phyloP scores from a whole-genome alignment of 1,140 invertebrate genomes.

The Diabrotica undecimpunctata region DNA sequence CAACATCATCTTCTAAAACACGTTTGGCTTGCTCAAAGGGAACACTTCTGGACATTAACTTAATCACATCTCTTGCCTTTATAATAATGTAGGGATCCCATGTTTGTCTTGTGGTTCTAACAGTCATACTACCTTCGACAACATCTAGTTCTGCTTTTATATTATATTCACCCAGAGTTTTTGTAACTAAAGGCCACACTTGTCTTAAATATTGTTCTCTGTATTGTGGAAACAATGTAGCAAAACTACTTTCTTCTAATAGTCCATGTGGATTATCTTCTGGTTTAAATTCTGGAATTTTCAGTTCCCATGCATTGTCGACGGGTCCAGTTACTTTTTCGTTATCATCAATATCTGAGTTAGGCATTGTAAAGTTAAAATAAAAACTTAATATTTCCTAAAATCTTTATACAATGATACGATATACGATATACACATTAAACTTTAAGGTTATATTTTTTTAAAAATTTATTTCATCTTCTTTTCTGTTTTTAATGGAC shows the following conservation, averaged over 20 bases:
- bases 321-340: conserved; percentile 54
- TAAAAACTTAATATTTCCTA: not conserved
- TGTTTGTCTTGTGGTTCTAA: conserved; percentile 93
- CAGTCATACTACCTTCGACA: conserved; percentile 90
- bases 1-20: conserved; percentile 85
- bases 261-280: conserved; percentile 87
- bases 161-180: conserved; percentile 70
- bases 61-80: conserved; percentile 95
- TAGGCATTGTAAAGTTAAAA: conserved; percentile 14
- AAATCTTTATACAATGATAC: not conserved
- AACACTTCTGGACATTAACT: conserved; percentile 91
- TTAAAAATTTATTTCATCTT: too few species aligned
- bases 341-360: conserved; percentile 32
- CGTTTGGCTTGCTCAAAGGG: conserved; percentile 91
- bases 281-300: conserved; percentile 85
- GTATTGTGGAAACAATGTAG: conserved; percentile 78
- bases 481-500: too few species aligned
- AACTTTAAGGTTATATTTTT: too few species aligned
- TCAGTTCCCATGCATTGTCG: conserved; percentile 84
- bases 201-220: conserved; percentile 94
- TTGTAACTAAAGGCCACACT: conserved; percentile 93
- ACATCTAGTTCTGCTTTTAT: conserved; percentile 92
- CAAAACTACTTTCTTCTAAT: conserved; percentile 64
- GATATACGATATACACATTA: too few species aligned
- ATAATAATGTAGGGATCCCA: conserved; percentile 99